Evolutionary conservation across 1,140 invertebrate species (phyloP), one percentile per base, ranked within the genome.

Genomic region (Musca domestica): DNA sequence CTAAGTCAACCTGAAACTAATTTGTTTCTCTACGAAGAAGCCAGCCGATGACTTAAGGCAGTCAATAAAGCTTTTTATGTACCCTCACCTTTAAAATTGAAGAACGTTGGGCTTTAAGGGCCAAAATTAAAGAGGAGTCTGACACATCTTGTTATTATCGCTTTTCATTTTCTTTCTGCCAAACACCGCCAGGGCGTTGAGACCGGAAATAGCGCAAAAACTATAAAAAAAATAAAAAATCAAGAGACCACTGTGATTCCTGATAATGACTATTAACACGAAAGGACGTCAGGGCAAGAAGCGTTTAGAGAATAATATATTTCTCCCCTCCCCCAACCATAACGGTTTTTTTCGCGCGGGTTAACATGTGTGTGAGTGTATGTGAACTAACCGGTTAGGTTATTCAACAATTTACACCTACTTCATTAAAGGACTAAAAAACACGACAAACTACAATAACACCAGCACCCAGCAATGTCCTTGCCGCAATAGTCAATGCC

Each of bases 181-280:
- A 3, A 30, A 30, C 27, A 41, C 4, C 34, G 12, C 34, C 34
- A 7, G 34, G 4, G 10, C 12, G 10, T 41, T 41, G 34, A 41
- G 34, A 41, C 34, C 34, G 34, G 34, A 41, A 12, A 10, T n/a
- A 65, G 20, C 9, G 41, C 6, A 48, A 65, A 49, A 3, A 46
- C 2, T 14, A 23, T 7, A 19, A 48, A 2, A 64, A 64, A 64
- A n/a, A n/a, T n/a, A n/a, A 48, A 49, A 49, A 48, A 52, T 22
- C 51, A 41, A 61, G 56, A 61, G 56, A 52, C 19, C 51, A 52
- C 17, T 49, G 17, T 46, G 64, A 48, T 48, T 22, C 46, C 46
- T 51, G 64, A 65, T 65, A 65, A 65, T 65, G 64, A 65, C 20
- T 30, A 20, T 51, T 48, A 65, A 51, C 64, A 65, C 64, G 64